Base-by-base conservation (phyloP, 2,888 invertebrate genomes). In the Saturnia japonica region DNA sequence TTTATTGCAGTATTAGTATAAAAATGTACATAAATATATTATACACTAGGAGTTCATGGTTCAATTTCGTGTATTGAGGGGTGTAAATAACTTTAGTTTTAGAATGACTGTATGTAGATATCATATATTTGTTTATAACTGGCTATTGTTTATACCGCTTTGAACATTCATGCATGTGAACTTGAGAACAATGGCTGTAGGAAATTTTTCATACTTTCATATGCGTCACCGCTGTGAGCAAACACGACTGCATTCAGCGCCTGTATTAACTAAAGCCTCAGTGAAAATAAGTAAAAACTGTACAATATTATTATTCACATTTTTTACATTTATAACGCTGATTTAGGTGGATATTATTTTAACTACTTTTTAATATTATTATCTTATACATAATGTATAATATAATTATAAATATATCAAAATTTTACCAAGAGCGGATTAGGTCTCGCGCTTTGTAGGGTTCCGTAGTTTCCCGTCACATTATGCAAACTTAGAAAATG, bases 181-280 rank as follows among this genome's bases (percentile, higher is more conserved):
- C 64, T 16, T 19, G 19, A 1, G 64, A 19, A 64, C 64, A 64
- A 40, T 64, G 64, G 64, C n/a, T 19, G 40, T 11, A 25, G 40
- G 40, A 64, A 64, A n/a, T 7, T 64, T 40, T 64, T 62, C 28
- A 34, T 64, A 64, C 9, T 40, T 64, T n/a, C 64, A 64, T 64
- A 64, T 40, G n/a, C 40, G 40, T 0, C 6, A 40, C 40, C n/a
- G 64, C 40, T 14, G 1, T 28, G 28, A 28, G 40, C 11, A n/a
- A 64, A 7, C 40, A 19, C n/a, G 9, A n/a, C 40, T 40, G 19
- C 19, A 40, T 64, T 40, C 40, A 64, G n/a, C 14, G 40, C n/a
- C 8, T 64, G 22, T 64, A 40, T 40, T 64, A 40, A 40, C 1
- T 28, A 9, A 40, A 40, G 40, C 16, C 40, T 40, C 62, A 64